Base-by-base conservation (phyloP, 2,113 vertebrate species). In the Neodontobutis hainanensis region DNA sequence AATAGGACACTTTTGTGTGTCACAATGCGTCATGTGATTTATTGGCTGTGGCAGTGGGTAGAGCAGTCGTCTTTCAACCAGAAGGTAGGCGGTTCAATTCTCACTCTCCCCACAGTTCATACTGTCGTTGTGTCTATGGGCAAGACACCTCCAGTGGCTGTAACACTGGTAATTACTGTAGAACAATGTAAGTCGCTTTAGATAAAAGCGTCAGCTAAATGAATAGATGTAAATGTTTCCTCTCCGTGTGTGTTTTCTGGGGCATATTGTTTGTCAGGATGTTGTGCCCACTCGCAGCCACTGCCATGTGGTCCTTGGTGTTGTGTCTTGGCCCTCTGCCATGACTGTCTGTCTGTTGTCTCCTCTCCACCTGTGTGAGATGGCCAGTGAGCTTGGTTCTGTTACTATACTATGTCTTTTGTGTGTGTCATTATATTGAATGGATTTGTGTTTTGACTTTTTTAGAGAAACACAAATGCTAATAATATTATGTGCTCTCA, bases 311-410 rank as follows among this genome's bases (percentile, higher is more conserved):
- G 50, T 75, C 48, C 61, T 64, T 58, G 70, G 32, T 75, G 45
- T 72, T 77, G 73, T 68, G 19, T 27, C 19, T 66, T 69, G 63
- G 64, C 63, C 12, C 65, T 51, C 64, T 75, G 55, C 51, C 67
- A 50, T 56, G 55, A 57, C 52, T 61, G 64, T 73, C 52, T 61
- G 64, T 73, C 62, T 61, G 70, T 73, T 77, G 67, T 81, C 66
- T 61, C 66, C 69, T 50, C 73, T 61, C 49, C 68, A 63, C 56
- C 15, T 82, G 47, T 62, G 61, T 73, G 61, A 74, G 60, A 84
- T 58, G 61, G 77, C 60, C 78, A 75, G 72, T 77, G 57, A 62
- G 40, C 63, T 73, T 68, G 62, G 60, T 71, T 78, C 11, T 78
- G 66, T 78, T 63, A 74, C 57, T 83, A 65, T 47, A 2, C 55